Evolutionary conservation across 2,797 vertebrate species (phyloP).

Genomic region (Paramormyrops hopkinsi): DNA sequence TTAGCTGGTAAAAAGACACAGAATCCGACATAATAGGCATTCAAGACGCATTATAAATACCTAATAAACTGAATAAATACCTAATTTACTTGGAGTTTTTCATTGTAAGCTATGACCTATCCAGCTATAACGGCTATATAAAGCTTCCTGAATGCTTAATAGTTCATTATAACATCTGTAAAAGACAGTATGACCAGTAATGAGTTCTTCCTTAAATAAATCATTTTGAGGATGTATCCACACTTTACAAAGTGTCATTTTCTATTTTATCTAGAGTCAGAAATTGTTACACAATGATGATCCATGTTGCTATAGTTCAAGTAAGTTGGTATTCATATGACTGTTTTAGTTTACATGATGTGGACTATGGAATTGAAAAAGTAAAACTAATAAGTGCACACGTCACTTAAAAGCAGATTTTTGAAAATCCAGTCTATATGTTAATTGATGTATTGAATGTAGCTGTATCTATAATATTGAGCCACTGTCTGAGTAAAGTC

Average conservation of each 20-base stretch:
- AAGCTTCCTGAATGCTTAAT: background rate
- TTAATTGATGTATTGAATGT: background rate
- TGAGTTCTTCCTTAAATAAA: background rate
- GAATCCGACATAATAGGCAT: slow-evolving; percentile 6
- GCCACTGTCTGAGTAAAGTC: background rate
- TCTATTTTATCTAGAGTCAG: background rate
- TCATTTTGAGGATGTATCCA: background rate
- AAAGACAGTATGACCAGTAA: background rate
- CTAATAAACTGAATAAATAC: slow-evolving; percentile 6
- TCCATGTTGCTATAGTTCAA: background rate
- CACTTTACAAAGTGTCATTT: background rate
- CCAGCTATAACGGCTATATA: background rate
- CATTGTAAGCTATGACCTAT: background rate
- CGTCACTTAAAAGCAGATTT: background rate
- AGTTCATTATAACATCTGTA: background rate
- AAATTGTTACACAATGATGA: background rate
- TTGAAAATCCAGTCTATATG: background rate
- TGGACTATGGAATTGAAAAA: background rate
- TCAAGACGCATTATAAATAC: slow-evolving; percentile 12
- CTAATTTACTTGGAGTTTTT: background rate
- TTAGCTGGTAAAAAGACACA: background rate
- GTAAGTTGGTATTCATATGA: background rate
- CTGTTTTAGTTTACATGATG: background rate
- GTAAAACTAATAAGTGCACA: background rate
- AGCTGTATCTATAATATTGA: background rate